Evolutionary conservation across 2,113 vertebrate genomes (phyloP), one percentile per base, ranked within the genome.

Genomic region (Symphodus melops): DNA sequence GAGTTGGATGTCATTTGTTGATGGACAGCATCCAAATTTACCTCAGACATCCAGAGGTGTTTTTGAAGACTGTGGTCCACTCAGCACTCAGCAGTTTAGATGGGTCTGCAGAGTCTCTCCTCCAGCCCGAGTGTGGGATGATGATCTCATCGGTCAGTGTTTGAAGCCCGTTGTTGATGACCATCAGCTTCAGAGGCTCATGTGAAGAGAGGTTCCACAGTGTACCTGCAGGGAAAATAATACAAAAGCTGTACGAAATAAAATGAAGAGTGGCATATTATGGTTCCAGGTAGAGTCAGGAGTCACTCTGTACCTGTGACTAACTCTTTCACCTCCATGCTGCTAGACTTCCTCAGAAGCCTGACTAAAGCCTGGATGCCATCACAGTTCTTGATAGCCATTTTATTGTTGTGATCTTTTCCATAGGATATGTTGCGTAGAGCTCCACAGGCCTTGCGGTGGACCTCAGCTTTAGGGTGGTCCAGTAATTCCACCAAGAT

Each of bases 201-300:
- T 98, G 97, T 48, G 98, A 99, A 0, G 97, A 99, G 66, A 99
- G 92, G 90, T 99, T 99, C 98, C 98, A 99, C 60, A 99, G 69
- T 23, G 94, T 94, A 23, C 94, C 93, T 94, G 69, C 13, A 71
- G 42, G 42, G 33, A 33, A 62, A 11, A 12, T 5, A 52, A 42
- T 21, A 33, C 9, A 69, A 49, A 76, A 17, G 16, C 41, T 60
- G 23, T 39, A 68, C 13, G 51, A 19, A 54, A 12, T 20, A 21
- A 61, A 33, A 36, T 8, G 11, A 66, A 25, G 48, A 12, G 1
- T 16, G 14, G n/a, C 11, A 21, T 5, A 13, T n/a, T 13, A 16
- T 16, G 3, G 8, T 5, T 49, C 0, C 2, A 51, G 28, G 16
- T 1, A 55, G 28, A 51, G 36, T 62, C 9, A 59, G 14, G 56